These are phyloP conservation scores for Portevinia maculata DNA, from an alignment of 2,888 invertebrate genomes.

Conservation along the genomic window DNA sequence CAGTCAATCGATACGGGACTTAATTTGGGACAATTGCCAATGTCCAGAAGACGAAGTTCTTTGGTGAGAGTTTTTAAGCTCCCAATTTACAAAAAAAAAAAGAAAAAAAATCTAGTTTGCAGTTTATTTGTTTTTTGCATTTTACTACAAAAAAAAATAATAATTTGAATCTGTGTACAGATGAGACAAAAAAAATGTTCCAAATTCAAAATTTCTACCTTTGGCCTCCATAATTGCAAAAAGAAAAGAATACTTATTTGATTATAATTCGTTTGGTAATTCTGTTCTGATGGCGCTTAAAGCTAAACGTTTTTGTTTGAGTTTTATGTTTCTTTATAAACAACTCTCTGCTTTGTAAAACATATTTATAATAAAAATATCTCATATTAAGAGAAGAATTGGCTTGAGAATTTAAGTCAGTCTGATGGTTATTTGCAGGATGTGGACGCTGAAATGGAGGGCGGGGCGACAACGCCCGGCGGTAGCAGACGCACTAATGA, in stretches of 20 bases:
- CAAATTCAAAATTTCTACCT: slow-evolving; percentile 54
- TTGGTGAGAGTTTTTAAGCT: slow-evolving; percentile 78
- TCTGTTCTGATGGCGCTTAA: slow-evolving; percentile 31
- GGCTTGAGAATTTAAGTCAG: slow-evolving; percentile 77
- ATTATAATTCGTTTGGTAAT: slow-evolving; percentile 40
- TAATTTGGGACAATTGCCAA: slow-evolving; percentile 80
- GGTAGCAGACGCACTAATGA: slow-evolving; percentile 84
- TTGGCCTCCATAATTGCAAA: slow-evolving; percentile 2
- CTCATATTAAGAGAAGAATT: slow-evolving; percentile 50
- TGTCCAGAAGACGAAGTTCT: slow-evolving; percentile 79
- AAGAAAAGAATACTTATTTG: slow-evolving; percentile 26
- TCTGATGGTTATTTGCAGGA: slow-evolving; percentile 82
- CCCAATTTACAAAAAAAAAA: slow-evolving; percentile 37
- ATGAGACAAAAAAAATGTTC: slow-evolving; percentile 20
- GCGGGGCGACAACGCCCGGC: slow-evolving; percentile 75
- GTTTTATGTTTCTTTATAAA: slow-evolving; percentile 21
- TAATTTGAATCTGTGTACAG: slow-evolving; percentile 30
- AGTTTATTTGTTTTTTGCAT: slow-evolving; percentile 51
- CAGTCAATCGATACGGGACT: slow-evolving; percentile 81
- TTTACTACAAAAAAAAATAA: slow-evolving; percentile 7
- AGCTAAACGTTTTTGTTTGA: slow-evolving; percentile 19
- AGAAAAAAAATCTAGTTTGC: slow-evolving; percentile 16
- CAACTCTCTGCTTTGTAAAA: slow-evolving; percentile 47
- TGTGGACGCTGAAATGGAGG: slow-evolving; percentile 78
- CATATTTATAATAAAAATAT: slow-evolving; percentile 11